Evolutionary conservation across 2,113 vertebrate genomes (phyloP).

Genomic region (Sphaerodactylus townsendi): DNA sequence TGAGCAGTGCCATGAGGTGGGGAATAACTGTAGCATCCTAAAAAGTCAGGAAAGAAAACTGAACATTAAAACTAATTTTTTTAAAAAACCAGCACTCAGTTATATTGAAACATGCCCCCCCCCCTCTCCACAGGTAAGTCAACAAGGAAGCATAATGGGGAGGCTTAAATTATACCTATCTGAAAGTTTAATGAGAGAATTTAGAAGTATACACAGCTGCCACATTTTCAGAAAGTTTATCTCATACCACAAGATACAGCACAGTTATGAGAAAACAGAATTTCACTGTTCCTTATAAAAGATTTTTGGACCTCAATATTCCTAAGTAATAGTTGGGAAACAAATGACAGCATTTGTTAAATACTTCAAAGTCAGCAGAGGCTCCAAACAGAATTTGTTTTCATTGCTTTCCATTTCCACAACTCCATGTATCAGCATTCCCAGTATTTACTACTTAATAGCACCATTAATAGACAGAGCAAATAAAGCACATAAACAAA

Average conservation of each 20-base stretch:
- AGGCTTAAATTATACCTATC: not conserved
- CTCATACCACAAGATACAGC: not conserved
- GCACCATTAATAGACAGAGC: not conserved
- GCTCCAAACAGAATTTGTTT: too few relatives aligned
- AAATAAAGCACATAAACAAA: not conserved
- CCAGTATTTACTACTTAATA: not conserved
- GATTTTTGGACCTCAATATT: not conserved
- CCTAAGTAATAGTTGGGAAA: not conserved
- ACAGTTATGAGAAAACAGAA: not conserved
- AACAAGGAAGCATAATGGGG: too few relatives aligned
- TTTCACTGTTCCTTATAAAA: not conserved
- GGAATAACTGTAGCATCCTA: slow-evolving; percentile 96
- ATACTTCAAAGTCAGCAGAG: not conserved
- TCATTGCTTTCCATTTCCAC: too few relatives aligned
- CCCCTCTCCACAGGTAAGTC: too few relatives aligned
- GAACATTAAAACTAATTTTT: slow-evolving; percentile 38
- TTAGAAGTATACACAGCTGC: not conserved
- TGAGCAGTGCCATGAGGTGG: slow-evolving; percentile 94
- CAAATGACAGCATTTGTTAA: not conserved
- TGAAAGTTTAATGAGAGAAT: not conserved
- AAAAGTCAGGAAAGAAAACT: slow-evolving; percentile 49
- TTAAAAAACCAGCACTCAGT: not conserved
- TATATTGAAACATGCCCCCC: not conserved
- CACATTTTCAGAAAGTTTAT: not conserved
- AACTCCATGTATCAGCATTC: too few relatives aligned